phyloP scores from a whole-genome alignment of 1,140 invertebrate genomes.

The Trichogramma pretiosum region DNA sequence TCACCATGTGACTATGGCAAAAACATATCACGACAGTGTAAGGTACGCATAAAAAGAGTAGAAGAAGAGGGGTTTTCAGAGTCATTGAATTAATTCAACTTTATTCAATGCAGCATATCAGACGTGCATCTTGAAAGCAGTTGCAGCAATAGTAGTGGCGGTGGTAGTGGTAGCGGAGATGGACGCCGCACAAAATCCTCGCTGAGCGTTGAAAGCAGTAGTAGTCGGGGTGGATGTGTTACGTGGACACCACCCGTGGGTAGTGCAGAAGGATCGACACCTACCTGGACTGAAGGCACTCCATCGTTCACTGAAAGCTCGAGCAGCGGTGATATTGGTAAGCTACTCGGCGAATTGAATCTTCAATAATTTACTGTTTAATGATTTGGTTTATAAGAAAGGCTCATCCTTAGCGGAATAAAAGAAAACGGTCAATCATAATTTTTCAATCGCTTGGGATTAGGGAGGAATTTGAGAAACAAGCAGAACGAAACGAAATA shows the following conservation, averaged over 20 bases:
- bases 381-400: too few relatives aligned
- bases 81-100: too few relatives aligned
- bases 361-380: too few relatives aligned
- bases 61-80: too few relatives aligned
- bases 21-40: slow-evolving; percentile 40
- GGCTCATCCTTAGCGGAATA: too few relatives aligned
- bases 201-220: slow-evolving; percentile 57
- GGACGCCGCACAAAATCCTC: slow-evolving; percentile 60
- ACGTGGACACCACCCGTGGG: slow-evolving; percentile 76
- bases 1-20: slow-evolving; percentile 40
- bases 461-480: too few relatives aligned
- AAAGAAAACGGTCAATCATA: too few relatives aligned
- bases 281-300: slow-evolving; percentile 95
- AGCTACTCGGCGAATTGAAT: slow-evolving; percentile 23
- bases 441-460: too few relatives aligned
- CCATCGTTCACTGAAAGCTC: slow-evolving; percentile 94
- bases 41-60: too few relatives aligned
- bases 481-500: too few relatives aligned
- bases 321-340: slow-evolving; percentile 83
- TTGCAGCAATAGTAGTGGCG: slow-evolving; percentile 38
- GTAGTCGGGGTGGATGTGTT: slow-evolving; percentile 49
- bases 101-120: slow-evolving; percentile 38
- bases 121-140: slow-evolving; percentile 44
- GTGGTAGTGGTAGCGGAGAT: slow-evolving; percentile 41
- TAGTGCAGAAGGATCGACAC: slow-evolving; percentile 86